These are phyloP conservation scores for Ariolimax columbianus DNA, from an alignment of 2,888 invertebrate species.

Conservation along the genomic window DNA sequence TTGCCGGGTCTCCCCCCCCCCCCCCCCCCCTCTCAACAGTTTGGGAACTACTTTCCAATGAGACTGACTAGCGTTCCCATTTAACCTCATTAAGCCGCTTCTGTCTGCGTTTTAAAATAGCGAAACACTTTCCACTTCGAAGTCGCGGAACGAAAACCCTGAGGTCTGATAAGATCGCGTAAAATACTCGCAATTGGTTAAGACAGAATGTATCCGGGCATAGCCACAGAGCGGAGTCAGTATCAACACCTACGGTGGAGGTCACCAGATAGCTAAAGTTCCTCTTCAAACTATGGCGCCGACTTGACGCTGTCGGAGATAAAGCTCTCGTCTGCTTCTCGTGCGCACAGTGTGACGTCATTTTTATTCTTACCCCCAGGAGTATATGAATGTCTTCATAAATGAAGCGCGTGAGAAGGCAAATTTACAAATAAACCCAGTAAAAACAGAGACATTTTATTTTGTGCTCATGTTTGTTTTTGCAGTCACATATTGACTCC, in stretches of 20 bases:
- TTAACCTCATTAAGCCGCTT: constrained; percentile 85
- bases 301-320: constrained; percentile 10
- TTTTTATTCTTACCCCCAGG: not conserved
- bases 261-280: constrained; percentile 24
- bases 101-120: not conserved
- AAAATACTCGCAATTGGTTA: constrained; percentile 1
- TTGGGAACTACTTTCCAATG: too few species aligned
- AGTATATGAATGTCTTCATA: not conserved
- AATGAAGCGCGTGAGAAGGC: too few species aligned
- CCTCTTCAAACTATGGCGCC: constrained; percentile 25
- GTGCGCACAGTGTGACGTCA: constrained; percentile 31
- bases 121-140: not conserved
- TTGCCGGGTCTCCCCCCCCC: too few species aligned
- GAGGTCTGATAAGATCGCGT: not conserved
- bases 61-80: too few species aligned
- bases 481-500: too few species aligned
- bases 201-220: constrained; percentile 5
- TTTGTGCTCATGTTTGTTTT: too few species aligned
- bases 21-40: too few species aligned
- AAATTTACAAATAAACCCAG: too few species aligned
- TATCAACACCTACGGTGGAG: constrained; percentile 32
- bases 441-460: too few species aligned
- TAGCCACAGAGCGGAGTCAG: not conserved
- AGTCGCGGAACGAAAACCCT: not conserved
- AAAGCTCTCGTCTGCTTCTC: constrained; percentile 12